Evolutionary conservation across 2,888 invertebrate species (phyloP).

Genomic region (Vandiemenella viatica): DNA sequence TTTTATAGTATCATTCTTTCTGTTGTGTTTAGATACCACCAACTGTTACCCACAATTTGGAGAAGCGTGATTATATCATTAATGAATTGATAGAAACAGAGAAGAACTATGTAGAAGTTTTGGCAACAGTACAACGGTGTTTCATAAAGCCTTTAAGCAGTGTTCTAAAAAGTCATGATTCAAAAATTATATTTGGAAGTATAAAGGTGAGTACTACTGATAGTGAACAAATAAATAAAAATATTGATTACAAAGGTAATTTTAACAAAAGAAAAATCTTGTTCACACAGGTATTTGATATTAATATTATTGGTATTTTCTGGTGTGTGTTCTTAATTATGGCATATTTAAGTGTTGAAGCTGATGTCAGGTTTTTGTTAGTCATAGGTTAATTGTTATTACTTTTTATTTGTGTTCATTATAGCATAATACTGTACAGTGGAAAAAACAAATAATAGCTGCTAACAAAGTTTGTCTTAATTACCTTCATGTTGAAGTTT

Average conservation of each 20-base stretch:
- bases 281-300: neutral
- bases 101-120: slow-evolving; percentile 87
- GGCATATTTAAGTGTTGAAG: no score
- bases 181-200: slow-evolving; percentile 71
- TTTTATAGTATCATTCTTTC: no score
- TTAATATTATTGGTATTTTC: neutral
- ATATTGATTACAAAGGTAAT: no score
- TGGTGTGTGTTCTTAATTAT: neutral
- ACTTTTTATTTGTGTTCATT: no score
- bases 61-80: slow-evolving; percentile 86
- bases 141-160: slow-evolving; percentile 63
- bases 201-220: slow-evolving; percentile 52
- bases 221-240: no score
- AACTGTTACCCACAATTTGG: slow-evolving; percentile 28
- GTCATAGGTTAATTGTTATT: no score
- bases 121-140: slow-evolving; percentile 65
- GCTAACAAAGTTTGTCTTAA: no score
- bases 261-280: no score
- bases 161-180: slow-evolving; percentile 57
- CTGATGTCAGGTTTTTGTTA: no score
- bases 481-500: no score
- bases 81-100: slow-evolving; percentile 93
- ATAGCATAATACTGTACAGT: no score
- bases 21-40: slow-evolving; percentile 6
- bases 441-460: no score